phyloP scores from a whole-genome alignment of 2,113 vertebrate genomes.

The Penelope pileata region DNA sequence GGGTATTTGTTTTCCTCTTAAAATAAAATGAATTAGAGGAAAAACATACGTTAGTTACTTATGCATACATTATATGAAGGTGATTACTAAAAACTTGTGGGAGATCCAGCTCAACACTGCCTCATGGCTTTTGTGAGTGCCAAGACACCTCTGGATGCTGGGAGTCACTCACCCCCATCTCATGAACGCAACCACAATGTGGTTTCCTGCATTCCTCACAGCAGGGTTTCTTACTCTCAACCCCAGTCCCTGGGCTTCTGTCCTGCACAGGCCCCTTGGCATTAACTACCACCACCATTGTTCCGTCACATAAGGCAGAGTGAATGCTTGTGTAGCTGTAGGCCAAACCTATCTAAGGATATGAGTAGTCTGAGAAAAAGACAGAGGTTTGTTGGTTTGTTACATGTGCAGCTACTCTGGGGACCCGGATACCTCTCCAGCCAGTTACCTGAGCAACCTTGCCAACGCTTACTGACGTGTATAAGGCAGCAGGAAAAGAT shows the following conservation, averaged over 20 bases:
- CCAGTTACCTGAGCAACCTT: neutral
- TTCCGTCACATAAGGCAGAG: no score
- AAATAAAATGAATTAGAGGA: neutral
- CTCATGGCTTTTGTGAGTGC: neutral
- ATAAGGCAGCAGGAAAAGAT: neutral
- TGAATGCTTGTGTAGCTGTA: neutral
- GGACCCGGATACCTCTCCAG: neutral
- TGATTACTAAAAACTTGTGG: neutral
- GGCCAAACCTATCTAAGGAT: neutral
- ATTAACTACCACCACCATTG: neutral
- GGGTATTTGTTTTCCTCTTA: neutral
- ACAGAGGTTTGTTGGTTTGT: neutral
- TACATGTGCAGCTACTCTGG: neutral
- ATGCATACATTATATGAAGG: neutral
- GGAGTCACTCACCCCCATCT: neutral
- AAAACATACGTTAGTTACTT: neutral
- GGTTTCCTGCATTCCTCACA: neutral
- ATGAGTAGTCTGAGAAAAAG: neutral
- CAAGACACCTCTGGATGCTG: neutral
- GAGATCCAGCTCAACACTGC: neutral
- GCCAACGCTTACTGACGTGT: neutral
- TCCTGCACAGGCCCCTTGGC: neutral
- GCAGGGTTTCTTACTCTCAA: no score
- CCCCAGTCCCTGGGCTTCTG: neutral
- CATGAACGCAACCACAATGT: neutral